phyloP scores from a whole-genome alignment of 2,888 invertebrate species.

The Belgica antarctica region DNA sequence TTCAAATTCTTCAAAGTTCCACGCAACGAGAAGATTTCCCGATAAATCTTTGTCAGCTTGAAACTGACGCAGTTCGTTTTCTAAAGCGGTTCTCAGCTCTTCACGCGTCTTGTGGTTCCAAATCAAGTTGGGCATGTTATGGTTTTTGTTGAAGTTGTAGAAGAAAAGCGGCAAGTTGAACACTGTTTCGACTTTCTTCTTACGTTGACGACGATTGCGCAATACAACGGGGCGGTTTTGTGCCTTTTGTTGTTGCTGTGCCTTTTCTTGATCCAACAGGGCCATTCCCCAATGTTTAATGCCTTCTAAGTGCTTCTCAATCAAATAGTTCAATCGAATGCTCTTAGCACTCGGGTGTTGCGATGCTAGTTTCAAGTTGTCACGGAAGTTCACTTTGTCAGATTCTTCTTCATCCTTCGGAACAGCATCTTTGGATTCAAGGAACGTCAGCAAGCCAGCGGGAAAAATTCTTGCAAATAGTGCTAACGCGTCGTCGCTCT shows the following conservation, averaged over 20 bases:
- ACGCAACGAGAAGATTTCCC: slow-evolving; percentile 77
- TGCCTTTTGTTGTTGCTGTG: slow-evolving; percentile 50
- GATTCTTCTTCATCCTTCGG: slow-evolving; percentile 71
- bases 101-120: slow-evolving; percentile 99
- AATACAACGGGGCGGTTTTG: slow-evolving; percentile 83
- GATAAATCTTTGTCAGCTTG: slow-evolving; percentile 85
- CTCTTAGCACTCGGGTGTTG: slow-evolving; percentile 70
- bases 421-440: slow-evolving; percentile 83
- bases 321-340: slow-evolving; percentile 53
- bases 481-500: slow-evolving; percentile 86
- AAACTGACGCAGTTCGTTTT: slow-evolving; percentile 90
- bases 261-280: slow-evolving; percentile 54
- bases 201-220: slow-evolving; percentile 73
- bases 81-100: slow-evolving; percentile 86
- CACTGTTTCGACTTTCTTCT: slow-evolving; percentile 52
- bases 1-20: slow-evolving; percentile 98
- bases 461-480: slow-evolving; percentile 87
- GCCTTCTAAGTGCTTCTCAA: slow-evolving; percentile 81
- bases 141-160: slow-evolving; percentile 91
- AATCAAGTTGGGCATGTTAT: slow-evolving; percentile 91
- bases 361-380: slow-evolving; percentile 92
- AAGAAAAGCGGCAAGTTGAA: slow-evolving; percentile 76
- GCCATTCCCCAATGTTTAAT: slow-evolving; percentile 67
- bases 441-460: slow-evolving; percentile 80
- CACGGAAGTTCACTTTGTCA: slow-evolving; percentile 74